Evolutionary conservation across 1,140 invertebrate genomes (phyloP), one percentile per base, ranked within the genome.

Genomic region (Saxidomus purpurata): DNA sequence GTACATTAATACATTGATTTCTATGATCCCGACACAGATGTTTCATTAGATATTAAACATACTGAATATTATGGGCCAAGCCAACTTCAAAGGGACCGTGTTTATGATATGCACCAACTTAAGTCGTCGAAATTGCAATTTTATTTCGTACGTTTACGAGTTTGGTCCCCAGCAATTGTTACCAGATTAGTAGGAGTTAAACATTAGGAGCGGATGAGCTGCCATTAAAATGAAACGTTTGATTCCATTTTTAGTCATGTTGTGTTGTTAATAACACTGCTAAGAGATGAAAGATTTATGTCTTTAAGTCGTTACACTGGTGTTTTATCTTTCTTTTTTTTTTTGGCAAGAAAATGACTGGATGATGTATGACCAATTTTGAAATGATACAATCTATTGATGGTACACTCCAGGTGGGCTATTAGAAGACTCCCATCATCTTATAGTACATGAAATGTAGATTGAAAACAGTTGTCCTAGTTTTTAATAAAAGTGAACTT

Each of bases 21-120:
- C 19, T 79, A 15, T 13, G 76, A 79, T 28, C 71, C 28, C 76
- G 3, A 9, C 67, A 52, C 83, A 85, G 83, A 69, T 85, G 83
- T 85, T 76, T 85, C 83, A 85, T 59, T 52, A 38, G 34, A 38
- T 71, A 85, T 47, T 85, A 74, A 85, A 71, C 28, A 74, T 76
- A 49, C 28, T n/a, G 25, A 67, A 71, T 76, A 74, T 85, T 85
- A 85, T 83, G n/a, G 40, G 67, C 61, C 13, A 40, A 79, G 47
- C 55, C 15, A 22, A 85, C 83, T 71, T 85, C 83, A 85, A 85
- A 85, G 83, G 47, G 47, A 19, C 40, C 36, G 43, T 22, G n/a
- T 71, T 74, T 74, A 74, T 76, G 25, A 63, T 67, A 59, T 83
- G 61, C 63, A 85, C 28, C 43, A 38, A 71, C 69, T 71, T 71